phyloP scores from a whole-genome alignment of 2,888 invertebrate species.

The Dastarcus helophoroides region DNA sequence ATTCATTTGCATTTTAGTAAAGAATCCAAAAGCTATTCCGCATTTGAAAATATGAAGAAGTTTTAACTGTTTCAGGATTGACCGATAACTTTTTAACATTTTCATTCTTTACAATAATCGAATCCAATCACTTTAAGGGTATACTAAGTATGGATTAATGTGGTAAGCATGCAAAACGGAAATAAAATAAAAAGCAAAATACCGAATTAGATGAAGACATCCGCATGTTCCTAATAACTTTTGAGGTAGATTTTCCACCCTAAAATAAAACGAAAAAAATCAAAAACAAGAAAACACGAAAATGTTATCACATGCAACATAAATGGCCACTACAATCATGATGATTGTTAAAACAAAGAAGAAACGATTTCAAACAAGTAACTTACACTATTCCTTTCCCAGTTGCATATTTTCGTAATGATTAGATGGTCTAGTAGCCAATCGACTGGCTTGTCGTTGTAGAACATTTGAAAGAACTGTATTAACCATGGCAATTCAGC shows the following conservation, averaged over 20 bases:
- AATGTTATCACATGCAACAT: too few relatives aligned
- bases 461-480: slow-evolving; percentile 90
- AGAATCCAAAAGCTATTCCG: too few relatives aligned
- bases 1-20: too few relatives aligned
- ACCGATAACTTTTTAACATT: too few relatives aligned
- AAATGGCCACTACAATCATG: too few relatives aligned
- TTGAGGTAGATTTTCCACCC: not conserved
- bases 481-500: slow-evolving; percentile 76
- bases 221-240: not conserved
- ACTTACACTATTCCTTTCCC: slow-evolving; percentile 49
- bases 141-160: too few relatives aligned
- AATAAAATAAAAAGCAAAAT: slow-evolving; percentile 2
- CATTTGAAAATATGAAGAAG: too few relatives aligned
- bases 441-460: slow-evolving; percentile 92
- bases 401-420: slow-evolving; percentile 79
- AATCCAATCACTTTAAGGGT: too few relatives aligned
- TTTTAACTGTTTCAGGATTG: too few relatives aligned
- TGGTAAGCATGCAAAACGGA: too few relatives aligned
- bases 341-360: not conserved
- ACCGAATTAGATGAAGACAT: slow-evolving; percentile 3
- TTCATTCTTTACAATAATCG: too few relatives aligned
- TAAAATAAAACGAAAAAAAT: slow-evolving; percentile 2
- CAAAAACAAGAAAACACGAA: too few relatives aligned
- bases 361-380: slow-evolving; percentile 1
- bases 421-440: slow-evolving; percentile 89